These are phyloP conservation scores for Pimephales promelas DNA, from an alignment of 2,113 vertebrate genomes.

Conservation along the genomic window DNA sequence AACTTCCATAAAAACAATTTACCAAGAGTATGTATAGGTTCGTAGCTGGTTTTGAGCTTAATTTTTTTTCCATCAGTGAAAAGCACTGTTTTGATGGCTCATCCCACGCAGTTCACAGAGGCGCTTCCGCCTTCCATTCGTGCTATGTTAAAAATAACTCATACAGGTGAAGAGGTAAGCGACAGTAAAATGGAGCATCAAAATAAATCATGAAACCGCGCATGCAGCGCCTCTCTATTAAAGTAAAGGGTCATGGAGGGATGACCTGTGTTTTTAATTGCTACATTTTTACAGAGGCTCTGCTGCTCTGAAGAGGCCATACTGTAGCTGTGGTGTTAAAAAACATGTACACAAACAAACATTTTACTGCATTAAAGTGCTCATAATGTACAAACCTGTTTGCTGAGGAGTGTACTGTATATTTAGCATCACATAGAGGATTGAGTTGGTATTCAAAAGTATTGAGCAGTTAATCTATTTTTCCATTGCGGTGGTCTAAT, in stretches of 20 bases:
- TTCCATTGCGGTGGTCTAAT: not conserved
- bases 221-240: constrained; percentile 11
- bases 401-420: not conserved
- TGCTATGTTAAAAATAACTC: constrained; percentile 67
- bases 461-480: not conserved
- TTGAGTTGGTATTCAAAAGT: not conserved
- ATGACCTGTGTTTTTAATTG: constrained; percentile 41
- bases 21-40: constrained; percentile 46
- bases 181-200: constrained; percentile 1
- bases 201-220: constrained; percentile 47
- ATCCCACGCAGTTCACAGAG: constrained; percentile 66
- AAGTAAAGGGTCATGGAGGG: constrained; percentile 28
- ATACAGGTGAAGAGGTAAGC: constrained; percentile 55
- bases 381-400: not conserved
- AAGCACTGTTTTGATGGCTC: constrained; percentile 61
- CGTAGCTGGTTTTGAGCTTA: constrained; percentile 40
- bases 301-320: constrained; percentile 17
- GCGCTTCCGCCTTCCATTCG: constrained; percentile 67
- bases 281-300: constrained; percentile 4
- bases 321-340: not conserved
- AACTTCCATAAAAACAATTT: not conserved
- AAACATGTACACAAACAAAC: constrained; percentile 22
- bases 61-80: constrained; percentile 47
- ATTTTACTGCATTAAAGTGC: constrained; percentile 12
- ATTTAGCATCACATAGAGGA: constrained; percentile 13